These are phyloP conservation scores for Stichodactyla mertensii DNA, from an alignment of 64 coral and sea anemone genomes.

Conservation along the genomic window DNA sequence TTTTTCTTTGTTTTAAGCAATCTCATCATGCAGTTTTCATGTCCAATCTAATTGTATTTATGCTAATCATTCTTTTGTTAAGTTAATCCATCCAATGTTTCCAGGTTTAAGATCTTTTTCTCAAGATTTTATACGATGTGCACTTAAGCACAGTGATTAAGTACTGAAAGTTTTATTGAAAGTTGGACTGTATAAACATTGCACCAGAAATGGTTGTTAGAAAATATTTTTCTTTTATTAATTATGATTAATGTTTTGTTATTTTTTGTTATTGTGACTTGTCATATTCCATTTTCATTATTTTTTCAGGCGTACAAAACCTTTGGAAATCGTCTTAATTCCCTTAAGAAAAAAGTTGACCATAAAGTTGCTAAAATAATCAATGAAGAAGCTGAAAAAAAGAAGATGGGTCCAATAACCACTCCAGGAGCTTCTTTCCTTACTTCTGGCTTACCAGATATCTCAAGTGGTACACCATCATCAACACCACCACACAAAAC, in stretches of 20 bases:
- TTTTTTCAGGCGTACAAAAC: conserved; percentile 85
- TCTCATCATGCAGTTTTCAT: not conserved
- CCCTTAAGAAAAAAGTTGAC: conserved; percentile 95
- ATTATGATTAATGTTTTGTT: not conserved
- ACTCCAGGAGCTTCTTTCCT: conserved; percentile 91
- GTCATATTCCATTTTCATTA: not conserved
- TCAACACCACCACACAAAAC: conserved; percentile 51
- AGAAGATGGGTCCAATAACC: conserved; percentile 85
- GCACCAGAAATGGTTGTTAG: too few relatives aligned
- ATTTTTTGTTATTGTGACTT: not conserved
- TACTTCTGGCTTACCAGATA: conserved; percentile 72
- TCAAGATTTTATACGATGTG: too few relatives aligned
- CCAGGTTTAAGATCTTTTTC: too few relatives aligned
- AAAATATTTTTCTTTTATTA: too few relatives aligned
- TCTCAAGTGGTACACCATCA: conserved; percentile 51
- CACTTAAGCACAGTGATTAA: too few relatives aligned
- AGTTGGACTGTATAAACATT: too few relatives aligned
- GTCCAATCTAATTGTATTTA: too few relatives aligned
- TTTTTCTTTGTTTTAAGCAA: not conserved
- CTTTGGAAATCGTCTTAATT: conserved; percentile 93
- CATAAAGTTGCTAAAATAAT: conserved; percentile 78
- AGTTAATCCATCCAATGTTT: too few relatives aligned
- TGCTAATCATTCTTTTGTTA: too few relatives aligned
- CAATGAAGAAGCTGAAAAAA: conserved; percentile 79
- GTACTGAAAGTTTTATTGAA: too few relatives aligned